These are phyloP conservation scores for Drosophila meridionalis DNA, from an alignment of 2,888 invertebrate genomes.

Conservation along the genomic window DNA sequence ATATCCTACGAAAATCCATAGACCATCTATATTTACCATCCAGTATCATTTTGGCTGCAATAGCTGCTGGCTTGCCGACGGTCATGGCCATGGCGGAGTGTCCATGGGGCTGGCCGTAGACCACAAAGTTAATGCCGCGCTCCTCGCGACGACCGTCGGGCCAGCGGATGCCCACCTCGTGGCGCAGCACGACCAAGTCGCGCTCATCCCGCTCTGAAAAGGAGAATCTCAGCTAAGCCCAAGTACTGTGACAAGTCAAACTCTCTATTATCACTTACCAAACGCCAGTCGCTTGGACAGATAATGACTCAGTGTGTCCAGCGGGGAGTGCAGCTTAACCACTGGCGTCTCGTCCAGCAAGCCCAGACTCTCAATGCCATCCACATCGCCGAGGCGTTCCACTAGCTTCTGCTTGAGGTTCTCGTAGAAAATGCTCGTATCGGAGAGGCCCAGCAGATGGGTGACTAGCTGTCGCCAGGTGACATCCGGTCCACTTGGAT, in stretches of 20 bases:
- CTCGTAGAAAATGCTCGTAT: constrained; percentile 95
- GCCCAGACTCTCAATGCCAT: constrained; percentile 94
- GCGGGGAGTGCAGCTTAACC: constrained; percentile 92
- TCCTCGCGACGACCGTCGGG: constrained; percentile 93
- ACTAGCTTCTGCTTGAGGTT: constrained; percentile 93
- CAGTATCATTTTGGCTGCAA: constrained; percentile 98
- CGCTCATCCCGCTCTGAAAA: constrained; percentile 91
- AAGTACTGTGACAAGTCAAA: no score
- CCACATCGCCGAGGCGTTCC: constrained; percentile 92
- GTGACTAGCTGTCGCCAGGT: constrained; percentile 97
- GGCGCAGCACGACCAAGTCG: constrained; percentile 96
- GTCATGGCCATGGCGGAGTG: constrained; percentile 99
- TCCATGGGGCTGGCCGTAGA: constrained; percentile 92
- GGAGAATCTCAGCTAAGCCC: background rate
- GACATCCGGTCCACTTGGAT: constrained; percentile 97
- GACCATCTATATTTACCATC: constrained; percentile 86
- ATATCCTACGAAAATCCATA: background rate
- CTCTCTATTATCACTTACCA: constrained; percentile 86
- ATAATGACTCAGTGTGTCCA: constrained; percentile 97
- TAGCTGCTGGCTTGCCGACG: constrained; percentile 97
- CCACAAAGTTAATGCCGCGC: constrained; percentile 94
- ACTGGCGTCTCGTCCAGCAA: constrained; percentile 93
- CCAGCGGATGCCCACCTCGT: constrained; percentile 97
- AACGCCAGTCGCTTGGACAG: constrained; percentile 92
- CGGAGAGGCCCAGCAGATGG: constrained; percentile 92